Base-by-base conservation (phyloP, 2,113 vertebrate species). In the Corythaixoides concolor region DNA sequence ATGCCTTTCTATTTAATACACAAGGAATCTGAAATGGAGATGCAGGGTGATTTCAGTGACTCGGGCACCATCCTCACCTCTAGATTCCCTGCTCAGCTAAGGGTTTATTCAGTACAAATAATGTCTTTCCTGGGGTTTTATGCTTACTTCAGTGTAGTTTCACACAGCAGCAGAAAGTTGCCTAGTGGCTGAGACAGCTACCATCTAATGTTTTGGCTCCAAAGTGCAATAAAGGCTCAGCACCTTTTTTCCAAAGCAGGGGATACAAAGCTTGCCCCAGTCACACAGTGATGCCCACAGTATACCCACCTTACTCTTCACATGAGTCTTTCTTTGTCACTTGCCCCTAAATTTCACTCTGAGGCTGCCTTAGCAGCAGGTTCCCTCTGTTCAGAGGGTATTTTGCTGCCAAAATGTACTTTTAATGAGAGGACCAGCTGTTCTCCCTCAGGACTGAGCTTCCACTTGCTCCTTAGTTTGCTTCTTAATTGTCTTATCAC, bases 401-500 rank as follows among this genome's bases (percentile, higher is more conserved):
- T 92, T 95, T 92, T 91, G 76, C 94, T 97, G 94, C 89, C 94
- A 97, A 92, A 90, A 95, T 28, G 7, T 66, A 82, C 69, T 93
- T 90, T 58, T 94, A 96, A 97, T 96, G 93, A 97, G 90, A 88
- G 89, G 93, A 94, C 96, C 95, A 96, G 93, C 95, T 97, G 96
- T 96, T 97, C 92, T 94, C 95, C 96, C 95, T 88, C 85, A 94
- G 82, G 95, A 96, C 85, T 67, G 47, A 73, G 82, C 75, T 96
- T 94, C 88, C 82, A 59, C 96, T 97, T 88, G 63, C 55, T 96
- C 90, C 79, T 95, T 94, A 84, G 95, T 96, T 98, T 97, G 88
- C 96, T 97, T 96, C 95, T 93, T 98, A 97, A 98, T 98, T 96
- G 97, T 96, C 93, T 97, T 93, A 96, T 96, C 83, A 63, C 93